These are phyloP conservation scores for Myotis lucifugus DNA, from an alignment of 2,113 vertebrate genomes.

Conservation along the genomic window DNA sequence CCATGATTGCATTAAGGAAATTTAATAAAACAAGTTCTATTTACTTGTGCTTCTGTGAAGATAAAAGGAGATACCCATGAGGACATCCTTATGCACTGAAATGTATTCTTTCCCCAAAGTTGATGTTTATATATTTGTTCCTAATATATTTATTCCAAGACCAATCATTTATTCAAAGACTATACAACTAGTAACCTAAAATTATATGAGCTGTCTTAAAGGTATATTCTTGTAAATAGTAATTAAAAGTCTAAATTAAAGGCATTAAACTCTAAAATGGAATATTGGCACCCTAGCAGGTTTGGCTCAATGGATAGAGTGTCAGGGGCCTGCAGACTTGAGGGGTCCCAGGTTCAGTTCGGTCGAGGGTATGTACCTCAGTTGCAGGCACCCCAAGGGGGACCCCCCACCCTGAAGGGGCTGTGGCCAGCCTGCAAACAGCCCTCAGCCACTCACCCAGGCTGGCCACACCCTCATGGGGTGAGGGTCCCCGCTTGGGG, in stretches of 20 bases:
- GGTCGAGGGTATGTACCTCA: too few relatives aligned
- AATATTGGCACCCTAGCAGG: not conserved
- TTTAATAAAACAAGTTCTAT: not conserved
- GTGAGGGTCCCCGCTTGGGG: too few relatives aligned
- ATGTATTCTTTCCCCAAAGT: not conserved
- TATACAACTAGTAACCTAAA: not conserved
- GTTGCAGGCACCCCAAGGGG: too few relatives aligned
- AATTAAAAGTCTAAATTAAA: slow-evolving; percentile 16
- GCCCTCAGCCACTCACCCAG: too few relatives aligned
- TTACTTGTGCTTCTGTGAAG: not conserved
- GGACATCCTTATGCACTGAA: not conserved
- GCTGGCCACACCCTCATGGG: too few relatives aligned
- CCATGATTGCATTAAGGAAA: not conserved
- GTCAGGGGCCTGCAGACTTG: too few relatives aligned
- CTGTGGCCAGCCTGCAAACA: too few relatives aligned
- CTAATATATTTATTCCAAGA: not conserved
- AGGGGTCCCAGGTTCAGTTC: too few relatives aligned
- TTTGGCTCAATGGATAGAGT: too few relatives aligned
- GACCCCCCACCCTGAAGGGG: too few relatives aligned
- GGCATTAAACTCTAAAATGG: not conserved
- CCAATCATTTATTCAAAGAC: slow-evolving; percentile 26
- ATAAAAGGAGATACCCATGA: not conserved
- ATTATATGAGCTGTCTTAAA: not conserved
- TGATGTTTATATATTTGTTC: not conserved
- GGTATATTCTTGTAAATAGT: not conserved